Evolutionary conservation across 2,888 invertebrate genomes (phyloP), one percentile per base, ranked within the genome.

Genomic region (Ethmia dodecea): DNA sequence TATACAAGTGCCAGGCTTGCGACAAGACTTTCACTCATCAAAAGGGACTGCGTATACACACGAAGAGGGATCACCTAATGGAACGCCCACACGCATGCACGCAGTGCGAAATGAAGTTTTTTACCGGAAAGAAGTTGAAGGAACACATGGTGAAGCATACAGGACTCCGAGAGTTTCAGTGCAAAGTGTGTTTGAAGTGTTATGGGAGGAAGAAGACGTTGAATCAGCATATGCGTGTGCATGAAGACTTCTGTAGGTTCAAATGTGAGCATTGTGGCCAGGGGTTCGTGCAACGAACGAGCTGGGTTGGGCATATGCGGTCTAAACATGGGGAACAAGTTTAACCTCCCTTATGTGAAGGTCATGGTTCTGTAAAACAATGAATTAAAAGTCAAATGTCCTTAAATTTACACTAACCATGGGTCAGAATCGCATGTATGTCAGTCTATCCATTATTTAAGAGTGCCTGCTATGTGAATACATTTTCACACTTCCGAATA

Each of bases 241-340:
- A 69, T 15, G 55, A 40, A 1, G 31, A 31, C 9, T 40, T 16
- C 18, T 31, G 37, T 16, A 36, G 25, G 30, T 75, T 55, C 33
- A 41, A 40, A 2, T 76, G 75, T 32, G 49, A 47, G 0, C 53
- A 58, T 31, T 68, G 67, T 34, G 61, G 60, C 1, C 60, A 60
- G 31, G 58, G 60, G 33, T 58, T 65, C 25, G 60, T 68, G 34
- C 52, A 76, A 60, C 56, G 72, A 56, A 44, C 65, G 59, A 79
- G 77, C 36, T 69, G 74, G 45, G 61, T 72, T n/a, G 68, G 71
- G 6, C 86, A 86, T 39, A 71, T 81, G 57, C 71, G 76, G 9
- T 52, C 56, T 0, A 64, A 63, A 28, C 65, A 65, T 29, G 52
- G 35, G 14, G 26, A 33, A 20, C 25, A 24, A 5, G 13, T 28